phyloP scores from a whole-genome alignment of 2,113 vertebrate genomes.

The Dicentrarchus labrax region DNA sequence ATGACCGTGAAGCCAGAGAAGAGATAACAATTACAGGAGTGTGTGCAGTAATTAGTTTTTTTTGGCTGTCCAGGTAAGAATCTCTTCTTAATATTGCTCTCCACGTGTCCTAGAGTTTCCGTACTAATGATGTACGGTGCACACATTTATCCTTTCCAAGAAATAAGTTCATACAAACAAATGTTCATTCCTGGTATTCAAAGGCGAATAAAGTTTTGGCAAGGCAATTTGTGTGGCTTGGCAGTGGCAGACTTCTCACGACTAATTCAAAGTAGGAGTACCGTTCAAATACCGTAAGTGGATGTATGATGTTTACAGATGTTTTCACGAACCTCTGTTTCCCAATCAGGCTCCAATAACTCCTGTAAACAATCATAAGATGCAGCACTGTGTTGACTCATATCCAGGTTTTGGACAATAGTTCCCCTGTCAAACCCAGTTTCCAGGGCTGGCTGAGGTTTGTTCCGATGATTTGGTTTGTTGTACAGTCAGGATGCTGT shows the following conservation, averaged over 20 bases:
- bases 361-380: conserved; percentile 5
- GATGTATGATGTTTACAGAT: conserved; percentile 2
- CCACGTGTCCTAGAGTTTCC: neutral
- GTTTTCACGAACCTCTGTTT: conserved; percentile 2
- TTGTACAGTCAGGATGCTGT: conserved; percentile 29
- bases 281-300: neutral
- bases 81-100: neutral
- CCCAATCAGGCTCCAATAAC: neutral
- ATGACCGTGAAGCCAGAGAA: conserved; percentile 19
- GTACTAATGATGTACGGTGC: neutral
- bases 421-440: conserved; percentile 21
- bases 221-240: too few relatives aligned
- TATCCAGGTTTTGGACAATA: conserved; percentile 19
- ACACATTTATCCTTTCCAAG: neutral
- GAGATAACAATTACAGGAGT: conserved; percentile 4
- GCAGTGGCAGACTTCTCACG: too few relatives aligned
- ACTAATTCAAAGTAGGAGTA: too few relatives aligned
- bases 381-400: neutral
- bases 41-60: neutral
- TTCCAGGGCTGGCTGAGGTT: conserved; percentile 34
- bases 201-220: neutral
- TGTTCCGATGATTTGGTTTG: conserved; percentile 30
- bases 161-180: neutral
- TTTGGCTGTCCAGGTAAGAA: neutral
- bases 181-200: neutral